A percentile compares a stretch with the other conserved stretches of the same genome.
Evolutionary conservation across 2,888 invertebrate species (phyloP).

Genomic region (Sarcophaga variegata): DNA sequence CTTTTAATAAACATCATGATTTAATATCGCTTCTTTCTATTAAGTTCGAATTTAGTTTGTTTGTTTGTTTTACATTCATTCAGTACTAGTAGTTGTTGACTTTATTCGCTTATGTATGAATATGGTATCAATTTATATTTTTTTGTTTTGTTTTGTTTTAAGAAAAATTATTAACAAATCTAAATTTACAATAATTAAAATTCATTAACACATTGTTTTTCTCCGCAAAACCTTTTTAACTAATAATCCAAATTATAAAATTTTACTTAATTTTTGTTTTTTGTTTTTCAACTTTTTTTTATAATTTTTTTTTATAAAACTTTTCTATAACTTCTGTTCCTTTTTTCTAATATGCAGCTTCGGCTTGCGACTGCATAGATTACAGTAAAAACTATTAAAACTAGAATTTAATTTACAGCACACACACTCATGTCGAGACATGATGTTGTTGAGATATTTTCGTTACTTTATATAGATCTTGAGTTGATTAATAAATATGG

Average conservation of each 20-base stretch:
- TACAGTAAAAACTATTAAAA: constrained; percentile 65
- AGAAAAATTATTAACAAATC: constrained; percentile 60
- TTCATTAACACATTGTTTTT: constrained; percentile 56
- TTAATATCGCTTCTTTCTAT: neutral
- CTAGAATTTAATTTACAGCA: constrained; percentile 65
- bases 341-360: constrained; percentile 55
- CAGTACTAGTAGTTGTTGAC: constrained; percentile 11
- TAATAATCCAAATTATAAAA: constrained; percentile 56
- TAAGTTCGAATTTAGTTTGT: neutral
- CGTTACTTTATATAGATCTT: constrained; percentile 40
- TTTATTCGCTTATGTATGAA: constrained; percentile 45
- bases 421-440: constrained; percentile 43
- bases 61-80: neutral
- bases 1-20: constrained; percentile 28
- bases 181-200: constrained; percentile 63
- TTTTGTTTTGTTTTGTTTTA: constrained; percentile 33
- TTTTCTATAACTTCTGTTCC: constrained; percentile 32
- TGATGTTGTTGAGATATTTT: constrained; percentile 49
- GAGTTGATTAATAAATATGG: constrained; percentile 44
- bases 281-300: neutral
- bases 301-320: constrained; percentile 58
- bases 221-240: constrained; percentile 36
- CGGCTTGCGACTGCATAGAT: constrained; percentile 39
- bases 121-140: constrained; percentile 15
- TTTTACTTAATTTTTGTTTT: constrained; percentile 32